Conservation (phyloP, 2,888 invertebrate genomes). For the Eulithis testata region DNA sequence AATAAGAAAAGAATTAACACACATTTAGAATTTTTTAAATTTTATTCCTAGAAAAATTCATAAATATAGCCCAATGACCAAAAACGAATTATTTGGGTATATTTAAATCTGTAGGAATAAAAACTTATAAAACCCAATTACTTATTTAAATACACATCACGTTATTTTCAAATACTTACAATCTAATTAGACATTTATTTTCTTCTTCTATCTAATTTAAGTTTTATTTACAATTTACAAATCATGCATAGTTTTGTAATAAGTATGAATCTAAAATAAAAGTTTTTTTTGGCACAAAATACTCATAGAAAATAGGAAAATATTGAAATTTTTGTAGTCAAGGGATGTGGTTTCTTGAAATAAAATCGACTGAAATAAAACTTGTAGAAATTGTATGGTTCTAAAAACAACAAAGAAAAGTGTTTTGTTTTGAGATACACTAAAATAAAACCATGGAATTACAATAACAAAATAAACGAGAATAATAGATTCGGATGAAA, state of each 20-base stretch:
- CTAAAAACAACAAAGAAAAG: no score
- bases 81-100: no score
- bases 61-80: no score
- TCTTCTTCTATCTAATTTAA: slow-evolving; percentile 28
- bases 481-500: no score
- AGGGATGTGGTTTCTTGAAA: no score
- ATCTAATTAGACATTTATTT: slow-evolving; percentile 29
- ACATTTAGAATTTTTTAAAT: no score
- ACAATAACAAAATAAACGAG: no score
- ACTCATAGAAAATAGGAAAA: neutral
- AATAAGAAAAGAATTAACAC: neutral
- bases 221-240: slow-evolving; percentile 33
- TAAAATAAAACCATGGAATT: neutral
- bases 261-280: neutral
- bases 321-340: no score
- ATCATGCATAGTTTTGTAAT: slow-evolving; percentile 11
- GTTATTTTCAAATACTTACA: slow-evolving; percentile 32
- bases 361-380: neutral
- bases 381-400: neutral
- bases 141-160: slow-evolving; percentile 36
- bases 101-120: neutral
- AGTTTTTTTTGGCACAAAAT: slow-evolving; percentile 20
- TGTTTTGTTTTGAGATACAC: no score
- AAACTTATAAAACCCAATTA: neutral
- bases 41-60: no score